Base-by-base conservation (phyloP, 2,797 vertebrate species). In the Xenopus petersii region DNA sequence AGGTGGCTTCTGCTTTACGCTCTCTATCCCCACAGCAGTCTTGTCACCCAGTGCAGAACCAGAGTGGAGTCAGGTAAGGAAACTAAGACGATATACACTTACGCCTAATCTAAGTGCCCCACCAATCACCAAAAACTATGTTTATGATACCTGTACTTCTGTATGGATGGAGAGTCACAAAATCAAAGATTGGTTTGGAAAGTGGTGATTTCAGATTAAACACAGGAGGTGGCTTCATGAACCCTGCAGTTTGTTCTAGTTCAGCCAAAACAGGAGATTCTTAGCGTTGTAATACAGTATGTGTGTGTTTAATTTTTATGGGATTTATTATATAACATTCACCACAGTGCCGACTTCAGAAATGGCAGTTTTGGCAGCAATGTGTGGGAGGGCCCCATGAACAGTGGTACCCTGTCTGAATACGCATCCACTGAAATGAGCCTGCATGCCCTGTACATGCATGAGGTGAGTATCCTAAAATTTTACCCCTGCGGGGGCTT, bases 391-490 rank as follows among this genome's bases (percentile, higher is more conserved):
- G 96, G 95, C 75, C 96, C 98, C 66, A 89, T 97, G 59, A 95
- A 95, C 82, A 99, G 97, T 87, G 85, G 97, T 88, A 91, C 98
- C 79, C 89, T 98, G 65, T 99, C 97, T 0, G 97, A 99, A 81
- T 99, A 97, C 0, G 96, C 98, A 10, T 98, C 96, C 59, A 98
- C 95, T 0, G 97, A 99, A 85, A 99, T 99, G 97, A 98, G 97
- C 87, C 93, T 99, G 77, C 97, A 99, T 0, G 96, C 97, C 10
- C 90, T 99, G 81, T 98, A 97, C 84, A 98, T 99, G 88, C 97
- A 99, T 1, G 96, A 98, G 94, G 97, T 98, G 87, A 90, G 90
- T 71, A 59, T n/a, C 12, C 3, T 5, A 9, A 13, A 2, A 10
- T 58, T 1, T 15, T 17, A 9, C 15, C 55, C 55, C 7, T 17